Conservation (phyloP, 2,113 vertebrate species). For the Neomonachus schauinslandi region DNA sequence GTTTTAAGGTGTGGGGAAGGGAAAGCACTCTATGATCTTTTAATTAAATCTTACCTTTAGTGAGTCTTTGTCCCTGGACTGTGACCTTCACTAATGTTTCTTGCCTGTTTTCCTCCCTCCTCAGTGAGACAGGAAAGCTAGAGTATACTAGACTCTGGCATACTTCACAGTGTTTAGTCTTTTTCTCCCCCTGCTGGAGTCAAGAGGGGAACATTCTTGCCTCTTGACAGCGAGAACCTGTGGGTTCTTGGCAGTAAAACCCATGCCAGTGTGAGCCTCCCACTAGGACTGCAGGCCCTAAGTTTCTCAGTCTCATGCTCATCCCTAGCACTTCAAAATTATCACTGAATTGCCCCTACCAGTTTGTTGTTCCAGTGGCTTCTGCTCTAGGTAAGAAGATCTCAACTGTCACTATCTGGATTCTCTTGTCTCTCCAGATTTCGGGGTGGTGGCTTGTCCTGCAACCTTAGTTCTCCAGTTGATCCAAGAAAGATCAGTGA, state of each 20-base stretch:
- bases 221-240: not conserved
- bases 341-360: not conserved
- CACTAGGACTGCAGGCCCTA: too few species aligned
- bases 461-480: not conserved
- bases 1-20: not conserved
- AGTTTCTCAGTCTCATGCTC: not conserved
- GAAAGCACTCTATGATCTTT: not conserved
- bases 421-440: not conserved
- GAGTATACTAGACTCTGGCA: not conserved
- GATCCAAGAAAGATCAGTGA: not conserved
- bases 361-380: not conserved
- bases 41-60: not conserved
- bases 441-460: not conserved
- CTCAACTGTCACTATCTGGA: not conserved
- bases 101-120: not conserved
- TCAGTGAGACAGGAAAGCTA: not conserved
- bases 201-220: not conserved
- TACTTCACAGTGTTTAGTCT: not conserved
- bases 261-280: not conserved
- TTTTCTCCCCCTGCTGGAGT: not conserved
- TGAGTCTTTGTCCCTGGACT: not conserved
- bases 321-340: not conserved
- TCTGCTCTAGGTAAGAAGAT: not conserved
- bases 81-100: not conserved
- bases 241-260: not conserved